Evolutionary conservation across 1,140 invertebrate species (phyloP).

Genomic region (Polypedilum pembai): DNA sequence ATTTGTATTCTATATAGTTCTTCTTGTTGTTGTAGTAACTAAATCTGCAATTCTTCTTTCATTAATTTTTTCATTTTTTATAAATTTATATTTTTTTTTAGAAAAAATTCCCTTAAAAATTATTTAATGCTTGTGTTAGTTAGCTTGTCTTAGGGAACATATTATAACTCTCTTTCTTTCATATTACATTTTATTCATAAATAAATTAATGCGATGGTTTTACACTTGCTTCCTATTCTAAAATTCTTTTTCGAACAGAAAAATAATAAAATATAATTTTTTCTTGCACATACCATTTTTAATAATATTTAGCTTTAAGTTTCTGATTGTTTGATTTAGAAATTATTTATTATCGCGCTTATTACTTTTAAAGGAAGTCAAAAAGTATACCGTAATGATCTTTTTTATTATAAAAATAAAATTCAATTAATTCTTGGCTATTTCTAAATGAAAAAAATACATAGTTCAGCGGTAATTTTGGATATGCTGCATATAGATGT

Average conservation of each 20-base stretch:
- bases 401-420: conserved; percentile 5
- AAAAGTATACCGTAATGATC: background rate
- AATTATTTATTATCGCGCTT: background rate
- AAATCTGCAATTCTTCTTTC: background rate
- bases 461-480: no score
- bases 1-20: conserved; percentile 16
- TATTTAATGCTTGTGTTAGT: conserved; percentile 18
- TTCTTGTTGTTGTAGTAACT: background rate
- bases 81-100: background rate
- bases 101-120: conserved; percentile 18
- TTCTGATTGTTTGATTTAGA: no score
- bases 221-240: background rate
- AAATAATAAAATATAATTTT: background rate
- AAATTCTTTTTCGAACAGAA: background rate
- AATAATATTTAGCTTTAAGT: background rate
- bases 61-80: background rate
- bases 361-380: background rate
- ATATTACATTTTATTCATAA: background rate
- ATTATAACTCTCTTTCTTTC: no score
- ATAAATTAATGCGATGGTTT: background rate
- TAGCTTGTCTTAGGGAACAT: background rate
- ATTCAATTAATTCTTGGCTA: background rate
- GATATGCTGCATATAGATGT: no score
- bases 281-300: conserved; percentile 11
- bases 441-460: background rate